Evolutionary conservation across 2,888 invertebrate genomes (phyloP), one percentile per base, ranked within the genome.

Genomic region (Masnerella sp.): DNA sequence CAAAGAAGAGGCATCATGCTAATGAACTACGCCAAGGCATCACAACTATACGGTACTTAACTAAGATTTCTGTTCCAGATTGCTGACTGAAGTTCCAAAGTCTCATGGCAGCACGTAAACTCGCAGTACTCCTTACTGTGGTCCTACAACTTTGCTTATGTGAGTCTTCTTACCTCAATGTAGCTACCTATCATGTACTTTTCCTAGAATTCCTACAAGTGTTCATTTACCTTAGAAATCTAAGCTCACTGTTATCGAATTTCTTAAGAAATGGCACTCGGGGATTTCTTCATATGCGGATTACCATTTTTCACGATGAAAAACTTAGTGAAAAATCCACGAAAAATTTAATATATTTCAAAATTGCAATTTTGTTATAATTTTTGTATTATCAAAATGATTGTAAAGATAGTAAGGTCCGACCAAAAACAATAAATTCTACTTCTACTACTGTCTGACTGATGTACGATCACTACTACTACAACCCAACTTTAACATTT

Each of bases 61-160:
- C 64, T 15, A 69, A 73, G 72, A 78, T 79, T 77, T 81, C 76
- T 80, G 77, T 81, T 81, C 65, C 78, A 81, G 81, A 79, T 81
- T 77, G 75, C 78, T 59, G 75, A 75, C 74, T 72, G 75, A 67
- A 74, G 75, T 75, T 78, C 62, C 59, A 42, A 76, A 75, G 78
- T 81, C 84, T 81, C 82, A 87, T 87, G 86, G 86, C 86, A 84
- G 83, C 83, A 80, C 82, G 81, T 77, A 83, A 83, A 81, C 81
- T 85, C 77, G 81, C 82, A 80, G 83, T 81, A 77, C 80, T 86
- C 76, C 79, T 87, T 78, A 79, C 81, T 69, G 82, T 81, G 68
- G 76, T 85, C 74, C 80, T 87, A 34, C 86, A 86, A 77, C 81
- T 85, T 78, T 84, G 83, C 77, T 79, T 83, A 78, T 85, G 87